Percentiles rank a stretch among this genome's conserved stretches.
These are phyloP conservation scores for Lagopus leucura DNA, from an alignment of 2,113 vertebrate genomes.

Conservation along the genomic window DNA sequence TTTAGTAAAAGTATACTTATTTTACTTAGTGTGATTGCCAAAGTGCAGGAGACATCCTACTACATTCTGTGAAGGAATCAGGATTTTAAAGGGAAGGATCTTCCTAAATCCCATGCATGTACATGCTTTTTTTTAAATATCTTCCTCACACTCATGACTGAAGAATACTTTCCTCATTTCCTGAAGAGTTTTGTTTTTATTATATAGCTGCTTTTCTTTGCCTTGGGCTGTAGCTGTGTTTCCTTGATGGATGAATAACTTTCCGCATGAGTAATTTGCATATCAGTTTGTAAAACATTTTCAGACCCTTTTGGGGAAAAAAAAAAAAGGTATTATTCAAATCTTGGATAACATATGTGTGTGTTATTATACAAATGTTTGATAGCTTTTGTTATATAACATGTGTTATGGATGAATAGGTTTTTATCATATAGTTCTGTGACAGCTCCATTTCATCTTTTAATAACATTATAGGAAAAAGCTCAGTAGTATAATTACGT, in stretches of 20 bases:
- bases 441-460: background rate
- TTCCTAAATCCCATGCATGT: background rate
- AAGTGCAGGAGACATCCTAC: background rate
- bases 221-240: constrained; percentile 42
- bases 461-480: background rate
- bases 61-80: background rate
- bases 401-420: background rate
- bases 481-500: background rate
- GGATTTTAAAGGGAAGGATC: background rate
- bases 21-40: background rate
- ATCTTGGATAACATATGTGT: background rate
- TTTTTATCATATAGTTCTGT: background rate
- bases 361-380: background rate
- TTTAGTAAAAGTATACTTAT: background rate
- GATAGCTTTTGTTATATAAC: background rate
- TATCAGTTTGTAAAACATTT: constrained; percentile 58
- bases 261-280: constrained; percentile 32
- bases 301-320: constrained; percentile 5
- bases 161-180: constrained; percentile 5
- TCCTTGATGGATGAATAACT: constrained; percentile 38
- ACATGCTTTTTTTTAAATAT: background rate
- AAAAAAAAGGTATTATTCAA: background rate
- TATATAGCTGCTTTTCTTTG: constrained; percentile 18
- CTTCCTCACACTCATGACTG: background rate
- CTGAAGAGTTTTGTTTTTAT: background rate